Evolutionary conservation across 2,888 invertebrate species (phyloP).

Genomic region (Myathropa florea): DNA sequence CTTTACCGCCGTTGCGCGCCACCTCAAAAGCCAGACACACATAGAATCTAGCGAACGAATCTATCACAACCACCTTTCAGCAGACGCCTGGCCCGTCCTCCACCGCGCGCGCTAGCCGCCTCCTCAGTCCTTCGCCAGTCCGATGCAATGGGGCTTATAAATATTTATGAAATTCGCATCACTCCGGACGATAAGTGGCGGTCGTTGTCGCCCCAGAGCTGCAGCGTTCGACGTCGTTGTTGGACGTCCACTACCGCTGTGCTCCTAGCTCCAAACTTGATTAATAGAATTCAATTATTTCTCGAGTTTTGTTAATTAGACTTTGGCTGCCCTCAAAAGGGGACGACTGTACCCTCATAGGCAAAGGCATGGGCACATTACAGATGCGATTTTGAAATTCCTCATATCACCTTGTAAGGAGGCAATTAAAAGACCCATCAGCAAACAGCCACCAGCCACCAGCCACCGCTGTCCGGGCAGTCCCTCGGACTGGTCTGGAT

Average conservation of each 20-base stretch:
- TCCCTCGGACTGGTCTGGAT: background rate
- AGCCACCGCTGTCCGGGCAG: background rate
- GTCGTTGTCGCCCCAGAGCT: background rate
- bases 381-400: slow-evolving; percentile 65
- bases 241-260: slow-evolving; percentile 1
- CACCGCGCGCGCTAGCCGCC: no score
- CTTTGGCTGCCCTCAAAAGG: slow-evolving; percentile 42
- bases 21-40: background rate
- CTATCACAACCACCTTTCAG: slow-evolving; percentile 54
- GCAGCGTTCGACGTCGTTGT: background rate
- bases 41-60: slow-evolving; percentile 61
- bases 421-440: slow-evolving; percentile 61
- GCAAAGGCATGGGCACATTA: slow-evolving; percentile 42
- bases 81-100: background rate
- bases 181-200: slow-evolving; percentile 62
- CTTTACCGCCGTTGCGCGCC: slow-evolving; percentile 21
- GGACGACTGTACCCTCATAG: slow-evolving; percentile 37
- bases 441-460: background rate
- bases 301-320: slow-evolving; percentile 68
- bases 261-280: slow-evolving; percentile 52
- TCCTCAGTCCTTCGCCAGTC: background rate
- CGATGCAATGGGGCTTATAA: slow-evolving; percentile 47
- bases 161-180: slow-evolving; percentile 70
- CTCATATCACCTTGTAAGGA: slow-evolving; percentile 61
- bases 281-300: slow-evolving; percentile 71